phyloP scores from a whole-genome alignment of 2,113 vertebrate genomes.

The Fulica atra region DNA sequence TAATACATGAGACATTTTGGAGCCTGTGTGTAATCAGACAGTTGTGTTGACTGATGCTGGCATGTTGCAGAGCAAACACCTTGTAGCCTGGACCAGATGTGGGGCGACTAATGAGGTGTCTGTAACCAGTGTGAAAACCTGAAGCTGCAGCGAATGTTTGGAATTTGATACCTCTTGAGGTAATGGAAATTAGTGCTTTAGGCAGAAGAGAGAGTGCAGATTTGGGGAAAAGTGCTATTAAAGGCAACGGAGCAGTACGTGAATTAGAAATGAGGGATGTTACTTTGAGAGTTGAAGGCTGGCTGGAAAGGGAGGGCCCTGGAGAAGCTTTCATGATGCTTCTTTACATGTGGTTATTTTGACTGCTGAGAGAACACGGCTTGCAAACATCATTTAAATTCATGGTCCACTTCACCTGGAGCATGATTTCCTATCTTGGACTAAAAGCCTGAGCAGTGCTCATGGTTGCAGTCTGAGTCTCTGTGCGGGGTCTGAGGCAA shows the following conservation, averaged over 20 bases:
- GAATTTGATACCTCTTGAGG: slow-evolving; percentile 56
- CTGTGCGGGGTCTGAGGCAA: not conserved
- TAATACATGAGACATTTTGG: not conserved
- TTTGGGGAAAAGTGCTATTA: not conserved
- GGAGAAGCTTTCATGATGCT: not conserved
- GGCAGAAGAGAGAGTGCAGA: not conserved
- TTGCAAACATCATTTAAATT: not conserved
- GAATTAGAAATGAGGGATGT: not conserved
- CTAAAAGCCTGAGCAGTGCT: not conserved
- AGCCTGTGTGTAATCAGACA: not conserved
- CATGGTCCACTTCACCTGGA: not conserved
- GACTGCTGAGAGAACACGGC: not conserved
- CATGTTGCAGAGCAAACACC: not conserved
- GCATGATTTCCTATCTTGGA: not conserved
- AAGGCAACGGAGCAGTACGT: not conserved
- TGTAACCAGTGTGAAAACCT: slow-evolving; percentile 35
- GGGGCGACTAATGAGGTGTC: slow-evolving; percentile 48
- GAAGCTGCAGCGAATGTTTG: slow-evolving; percentile 31
- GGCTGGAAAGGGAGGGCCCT: not conserved
- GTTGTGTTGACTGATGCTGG: slow-evolving; percentile 1
- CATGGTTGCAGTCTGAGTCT: not conserved
- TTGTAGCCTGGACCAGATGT: slow-evolving; percentile 38
- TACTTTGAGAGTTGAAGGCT: not conserved
- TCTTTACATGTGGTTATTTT: not conserved
- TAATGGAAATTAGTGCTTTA: slow-evolving; percentile 68